A percentile compares a stretch with the other conserved stretches of the same genome.
Evolutionary conservation across 2,797 vertebrate genomes (phyloP).

Genomic region (Synaphobranchus kaupii): DNA sequence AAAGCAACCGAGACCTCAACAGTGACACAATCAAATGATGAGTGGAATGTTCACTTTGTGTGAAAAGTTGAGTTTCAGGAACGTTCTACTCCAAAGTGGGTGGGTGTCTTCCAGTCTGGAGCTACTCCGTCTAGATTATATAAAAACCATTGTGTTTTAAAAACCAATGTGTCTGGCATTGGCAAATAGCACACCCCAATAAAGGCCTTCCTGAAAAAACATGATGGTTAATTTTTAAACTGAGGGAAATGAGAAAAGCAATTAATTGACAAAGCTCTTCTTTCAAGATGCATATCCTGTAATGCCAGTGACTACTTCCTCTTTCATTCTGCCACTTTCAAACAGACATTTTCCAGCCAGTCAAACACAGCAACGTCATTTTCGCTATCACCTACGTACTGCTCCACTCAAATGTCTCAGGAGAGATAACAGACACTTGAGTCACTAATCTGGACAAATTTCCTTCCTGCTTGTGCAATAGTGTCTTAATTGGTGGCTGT

Average conservation of each 20-base stretch:
- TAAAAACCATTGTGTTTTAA: too few species aligned
- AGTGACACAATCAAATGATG: too few species aligned
- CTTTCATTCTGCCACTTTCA: constrained; percentile 29
- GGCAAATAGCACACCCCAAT: background rate
- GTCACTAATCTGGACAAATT: background rate
- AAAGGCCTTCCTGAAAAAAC: background rate
- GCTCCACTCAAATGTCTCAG: background rate
- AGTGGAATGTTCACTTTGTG: too few species aligned
- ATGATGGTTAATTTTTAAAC: background rate
- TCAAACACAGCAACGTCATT: background rate
- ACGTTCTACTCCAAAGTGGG: too few species aligned
- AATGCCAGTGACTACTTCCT: constrained; percentile 40
- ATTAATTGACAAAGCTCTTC: background rate
- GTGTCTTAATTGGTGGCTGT: background rate
- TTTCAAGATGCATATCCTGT: background rate
- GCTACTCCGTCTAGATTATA: too few species aligned
- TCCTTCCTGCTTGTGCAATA: background rate
- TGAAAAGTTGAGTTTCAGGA: too few species aligned
- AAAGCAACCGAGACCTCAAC: too few species aligned
- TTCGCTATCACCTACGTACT: background rate
- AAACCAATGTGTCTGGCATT: too few species aligned
- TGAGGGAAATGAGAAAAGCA: background rate
- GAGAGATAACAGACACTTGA: background rate
- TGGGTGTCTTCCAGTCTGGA: too few species aligned
- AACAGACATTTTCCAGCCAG: constrained; percentile 17